Evolutionary conservation across 2,113 vertebrate species (phyloP), one percentile per base, ranked within the genome.

Genomic region (Vombatus ursinus): DNA sequence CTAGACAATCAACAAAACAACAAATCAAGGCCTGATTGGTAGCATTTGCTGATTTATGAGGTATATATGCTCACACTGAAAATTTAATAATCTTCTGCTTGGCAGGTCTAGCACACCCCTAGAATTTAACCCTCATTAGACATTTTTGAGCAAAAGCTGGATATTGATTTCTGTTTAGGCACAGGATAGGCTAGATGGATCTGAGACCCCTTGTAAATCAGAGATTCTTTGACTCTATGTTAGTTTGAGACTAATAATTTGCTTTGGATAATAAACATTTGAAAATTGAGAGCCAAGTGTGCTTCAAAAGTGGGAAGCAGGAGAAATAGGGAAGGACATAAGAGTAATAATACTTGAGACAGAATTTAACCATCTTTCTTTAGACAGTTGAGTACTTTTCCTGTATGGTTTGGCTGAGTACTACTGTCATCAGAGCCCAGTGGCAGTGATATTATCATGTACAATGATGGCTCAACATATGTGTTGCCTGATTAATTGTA

Each of bases 201-300:
- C 5, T 84, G 68, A 84, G 19, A 8, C 7, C n/a, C 68, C n/a
- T 84, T 84, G 16, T 8, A 44, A 84, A n/a, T 84, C 16, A 44
- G 19, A 84, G 68, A 84, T 44, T 44, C 68, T 84, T 84, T 84
- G 37, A 84, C 2, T 44, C 68, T 84, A 94, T 52, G 23, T 49
- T 94, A 95, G 50, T 10, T 19, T 61, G 52, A 44, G 50, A 93
- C 92, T 93, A 51, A 94, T 77, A 37, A 61, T 24, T 6, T 90
- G 24, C 16, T 84, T 14, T 48, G 68, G 14, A 7, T 44, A 25
- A 93, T 95, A 95, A 50, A 91, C 44, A 50, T 89, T 93, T 90
- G 93, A 89, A 90, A 92, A 96, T 23, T 91, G 31, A 95, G 31
- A 94, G 44, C 50, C 84, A 93, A 84, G 51, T 95, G 94, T 96